These are phyloP conservation scores for Hepsetus odoe DNA, from an alignment of 2,113 vertebrate genomes.

Conservation along the genomic window DNA sequence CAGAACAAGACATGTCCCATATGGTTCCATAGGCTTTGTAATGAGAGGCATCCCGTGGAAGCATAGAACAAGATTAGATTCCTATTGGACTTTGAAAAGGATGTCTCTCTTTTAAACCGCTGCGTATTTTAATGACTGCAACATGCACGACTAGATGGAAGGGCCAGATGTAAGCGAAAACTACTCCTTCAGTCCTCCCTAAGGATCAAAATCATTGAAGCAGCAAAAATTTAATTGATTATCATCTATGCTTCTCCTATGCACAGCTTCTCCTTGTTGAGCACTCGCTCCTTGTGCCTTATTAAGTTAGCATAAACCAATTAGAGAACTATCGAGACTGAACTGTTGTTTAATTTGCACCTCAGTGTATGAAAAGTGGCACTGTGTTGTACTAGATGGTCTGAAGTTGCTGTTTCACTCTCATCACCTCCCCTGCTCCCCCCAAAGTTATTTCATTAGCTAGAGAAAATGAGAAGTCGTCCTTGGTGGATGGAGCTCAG, in stretches of 20 bases:
- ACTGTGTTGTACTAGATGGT: neutral
- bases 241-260: neutral
- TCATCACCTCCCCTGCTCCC: neutral
- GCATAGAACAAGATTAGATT: too few relatives aligned
- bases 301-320: neutral
- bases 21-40: neutral
- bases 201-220: neutral
- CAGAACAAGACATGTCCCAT: too few relatives aligned
- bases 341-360: neutral
- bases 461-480: slow-evolving; percentile 2
- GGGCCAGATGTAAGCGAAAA: neutral
- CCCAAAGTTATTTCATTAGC: slow-evolving; percentile 2
- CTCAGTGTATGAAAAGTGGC: neutral
- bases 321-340: neutral
- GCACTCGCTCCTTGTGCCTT: neutral
- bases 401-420: neutral
- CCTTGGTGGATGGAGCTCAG: slow-evolving; percentile 5
- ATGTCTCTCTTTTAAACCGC: neutral
- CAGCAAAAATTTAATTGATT: neutral
- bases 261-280: neutral
- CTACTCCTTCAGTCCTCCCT: neutral
- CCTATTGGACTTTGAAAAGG: neutral
- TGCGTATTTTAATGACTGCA: too few relatives aligned
- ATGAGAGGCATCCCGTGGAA: neutral
- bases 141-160: neutral